phyloP scores from a whole-genome alignment of 2,797 vertebrate species.

The Tamandua tetradactyla region DNA sequence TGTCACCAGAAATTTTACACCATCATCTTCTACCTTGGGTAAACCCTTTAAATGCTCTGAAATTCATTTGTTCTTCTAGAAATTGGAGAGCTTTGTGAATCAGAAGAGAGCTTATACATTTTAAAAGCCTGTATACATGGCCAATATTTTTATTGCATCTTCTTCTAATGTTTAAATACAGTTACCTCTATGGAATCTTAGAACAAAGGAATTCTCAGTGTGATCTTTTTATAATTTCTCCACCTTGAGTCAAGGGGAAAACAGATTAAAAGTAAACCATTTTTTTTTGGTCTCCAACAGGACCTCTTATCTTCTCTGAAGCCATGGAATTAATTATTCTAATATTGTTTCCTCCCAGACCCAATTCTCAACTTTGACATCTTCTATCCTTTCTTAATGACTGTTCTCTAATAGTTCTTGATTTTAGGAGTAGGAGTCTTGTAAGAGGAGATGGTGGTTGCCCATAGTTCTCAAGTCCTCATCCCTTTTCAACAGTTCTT shows the following conservation, averaged over 20 bases:
- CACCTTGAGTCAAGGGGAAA: conserved; percentile 29
- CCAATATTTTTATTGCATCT: neutral
- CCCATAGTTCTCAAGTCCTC: neutral
- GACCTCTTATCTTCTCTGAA: neutral
- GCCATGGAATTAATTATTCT: conserved; percentile 73
- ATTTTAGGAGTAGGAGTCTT: neutral
- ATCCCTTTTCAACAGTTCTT: neutral
- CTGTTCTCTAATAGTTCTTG: conserved; percentile 43
- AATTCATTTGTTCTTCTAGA: neutral
- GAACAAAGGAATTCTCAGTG: conserved; percentile 42
- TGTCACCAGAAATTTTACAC: no score
- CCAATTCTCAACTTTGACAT: no score
- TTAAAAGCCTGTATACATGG: neutral
- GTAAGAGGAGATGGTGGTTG: neutral
- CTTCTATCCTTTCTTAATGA: conserved; percentile 25
- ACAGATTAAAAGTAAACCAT: conserved; percentile 56
- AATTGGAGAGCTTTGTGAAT: neutral
- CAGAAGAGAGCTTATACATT: neutral
- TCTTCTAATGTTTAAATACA: neutral
- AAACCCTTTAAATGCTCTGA: neutral
- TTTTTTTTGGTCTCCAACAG: conserved; percentile 27
- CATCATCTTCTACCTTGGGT: neutral
- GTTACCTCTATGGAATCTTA: conserved; percentile 27
- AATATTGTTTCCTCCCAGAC: conserved; percentile 41
- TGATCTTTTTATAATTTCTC: conserved; percentile 34